Base-by-base conservation (phyloP, 2,797 vertebrate species). In the Sparus aurata region DNA sequence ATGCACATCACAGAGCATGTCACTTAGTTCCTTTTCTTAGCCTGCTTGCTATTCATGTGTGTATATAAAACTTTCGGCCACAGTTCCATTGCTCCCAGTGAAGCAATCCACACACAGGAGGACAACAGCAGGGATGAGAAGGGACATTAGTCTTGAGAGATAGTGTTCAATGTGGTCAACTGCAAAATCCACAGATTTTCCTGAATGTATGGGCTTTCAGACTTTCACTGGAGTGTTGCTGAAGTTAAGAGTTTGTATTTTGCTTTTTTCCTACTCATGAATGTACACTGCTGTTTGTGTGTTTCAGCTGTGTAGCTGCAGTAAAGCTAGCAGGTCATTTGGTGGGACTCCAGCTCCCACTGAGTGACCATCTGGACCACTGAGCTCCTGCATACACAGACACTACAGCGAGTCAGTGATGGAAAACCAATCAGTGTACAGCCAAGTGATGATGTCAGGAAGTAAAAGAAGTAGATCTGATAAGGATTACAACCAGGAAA, bases 291-390 rank as follows among this genome's bases (percentile, higher is more conserved):
- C 53, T 69, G 60, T 59, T n/a, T 16, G 22, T 69, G 61, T 46
- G 52, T 65, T 30, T 75, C 5, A 55, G 75, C 52, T 72, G 62
- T 55, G 59, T 57, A 3, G 43, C 66, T 65, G 57, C n/a, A 18
- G 45, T 25, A 9, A 27, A 59, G 61, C 45, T 50, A 41, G 41
- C 57, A 68, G 83, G 59, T 77, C 52, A 59, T 78, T 72, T 73
- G 70, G 65, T 75, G 30, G 27, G 47, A 34, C 55, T 80, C 69
- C 77, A 69, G 64, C 75, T 77, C 72, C 75, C 59, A 63, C 79
- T 69, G 82, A 74, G 81, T 20, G 45, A 62, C 88, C 88, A 86
- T 87, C 85, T 90, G 85, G 77, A 76, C 72, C 20, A 16, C 60
- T 65, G 74, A 73, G 68, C 47, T 57, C 41, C 6, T 22, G 54